A percentile compares a stretch with the other conserved stretches of the same genome.
Conservation (phyloP, 2,797 vertebrate genomes). For the Micromesistius poutassou region DNA sequence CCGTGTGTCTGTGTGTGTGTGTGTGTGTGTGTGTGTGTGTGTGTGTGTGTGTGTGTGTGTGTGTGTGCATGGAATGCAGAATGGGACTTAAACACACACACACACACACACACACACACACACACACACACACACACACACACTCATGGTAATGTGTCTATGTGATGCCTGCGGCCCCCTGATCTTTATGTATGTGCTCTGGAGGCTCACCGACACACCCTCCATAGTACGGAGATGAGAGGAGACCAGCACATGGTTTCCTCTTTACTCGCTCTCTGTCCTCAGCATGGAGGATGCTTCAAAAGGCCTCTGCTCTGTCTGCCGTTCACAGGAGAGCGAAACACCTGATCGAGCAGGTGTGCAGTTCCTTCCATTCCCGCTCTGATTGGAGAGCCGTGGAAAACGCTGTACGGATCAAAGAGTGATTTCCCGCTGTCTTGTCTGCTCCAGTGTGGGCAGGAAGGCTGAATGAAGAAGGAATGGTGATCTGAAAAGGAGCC, state of each 20-base stretch:
- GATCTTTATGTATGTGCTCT: slow-evolving; percentile 46
- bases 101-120: background rate
- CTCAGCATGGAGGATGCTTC: slow-evolving; percentile 59
- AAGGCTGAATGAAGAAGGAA: slow-evolving; percentile 50
- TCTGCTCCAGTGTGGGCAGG: slow-evolving; percentile 44
- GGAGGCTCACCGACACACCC: slow-evolving; percentile 52
- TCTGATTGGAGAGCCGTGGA: slow-evolving; percentile 53
- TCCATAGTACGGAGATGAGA: slow-evolving; percentile 58
- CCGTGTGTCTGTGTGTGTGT: background rate
- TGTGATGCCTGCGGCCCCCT: slow-evolving; percentile 15
- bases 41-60: background rate
- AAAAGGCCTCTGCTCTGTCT: slow-evolving; percentile 61
- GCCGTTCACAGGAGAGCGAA: slow-evolving; percentile 58
- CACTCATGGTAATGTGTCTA: slow-evolving; percentile 36
- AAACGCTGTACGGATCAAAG: slow-evolving; percentile 66
- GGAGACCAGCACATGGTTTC: slow-evolving; percentile 36
- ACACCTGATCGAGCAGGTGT: slow-evolving; percentile 62
- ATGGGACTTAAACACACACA: background rate
- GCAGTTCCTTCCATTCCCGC: slow-evolving; percentile 56
- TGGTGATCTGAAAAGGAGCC: slow-evolving; percentile 52
- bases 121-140: background rate
- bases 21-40: no score
- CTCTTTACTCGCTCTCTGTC: slow-evolving; percentile 38
- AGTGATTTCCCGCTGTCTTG: slow-evolving; percentile 40
- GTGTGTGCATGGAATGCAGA: background rate